These are phyloP conservation scores for Drosophila neutralis DNA, from an alignment of 2,888 invertebrate species.

Conservation along the genomic window DNA sequence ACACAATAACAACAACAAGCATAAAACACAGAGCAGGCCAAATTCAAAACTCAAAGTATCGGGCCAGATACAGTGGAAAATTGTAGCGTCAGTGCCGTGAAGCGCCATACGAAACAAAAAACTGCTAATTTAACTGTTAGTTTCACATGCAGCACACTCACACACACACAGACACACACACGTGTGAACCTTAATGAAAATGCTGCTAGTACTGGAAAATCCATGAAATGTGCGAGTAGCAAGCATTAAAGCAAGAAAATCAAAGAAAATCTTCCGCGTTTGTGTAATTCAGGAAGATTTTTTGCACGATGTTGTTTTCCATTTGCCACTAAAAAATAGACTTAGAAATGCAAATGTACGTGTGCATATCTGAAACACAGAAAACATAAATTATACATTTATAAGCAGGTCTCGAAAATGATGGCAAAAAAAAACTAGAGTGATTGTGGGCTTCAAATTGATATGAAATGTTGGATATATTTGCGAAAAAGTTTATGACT, in stretches of 20 bases:
- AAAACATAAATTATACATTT: background rate
- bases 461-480: background rate
- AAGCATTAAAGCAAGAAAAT: conserved; percentile 65
- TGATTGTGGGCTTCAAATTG: background rate
- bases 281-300: conserved; percentile 81
- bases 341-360: background rate
- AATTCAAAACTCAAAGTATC: conserved; percentile 42
- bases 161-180: conserved; percentile 18
- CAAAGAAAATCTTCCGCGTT: conserved; percentile 80
- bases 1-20: background rate
- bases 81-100: conserved; percentile 62
- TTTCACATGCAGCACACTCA: conserved; percentile 59
- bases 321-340: conserved; percentile 13
- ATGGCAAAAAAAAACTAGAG: background rate
- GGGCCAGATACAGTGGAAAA: conserved; percentile 49
- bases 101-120: conserved; percentile 61
- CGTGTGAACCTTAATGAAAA: conserved; percentile 67
- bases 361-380: background rate
- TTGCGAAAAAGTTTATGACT: background rate
- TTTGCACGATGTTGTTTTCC: conserved; percentile 58
- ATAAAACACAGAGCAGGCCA: conserved; percentile 22
- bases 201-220: conserved; percentile 66
- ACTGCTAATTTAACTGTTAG: conserved; percentile 79
- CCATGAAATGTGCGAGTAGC: conserved; percentile 71
- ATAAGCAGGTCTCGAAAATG: no score